Evolutionary conservation across 2,113 vertebrate genomes (phyloP).

Genomic region (Apeltes quadracus): DNA sequence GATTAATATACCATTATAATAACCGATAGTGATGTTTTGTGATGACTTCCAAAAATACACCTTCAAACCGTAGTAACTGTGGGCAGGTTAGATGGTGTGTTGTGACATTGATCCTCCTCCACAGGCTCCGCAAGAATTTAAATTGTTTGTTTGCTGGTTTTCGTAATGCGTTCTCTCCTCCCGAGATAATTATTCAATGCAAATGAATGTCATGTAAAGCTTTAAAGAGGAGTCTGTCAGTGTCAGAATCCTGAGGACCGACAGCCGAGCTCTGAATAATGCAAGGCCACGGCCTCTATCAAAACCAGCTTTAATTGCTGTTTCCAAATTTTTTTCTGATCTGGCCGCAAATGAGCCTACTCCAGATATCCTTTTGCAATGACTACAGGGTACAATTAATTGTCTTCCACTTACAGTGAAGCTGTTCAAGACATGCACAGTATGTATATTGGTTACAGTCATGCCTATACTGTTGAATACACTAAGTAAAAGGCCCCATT

Average conservation of each 20-base stretch:
- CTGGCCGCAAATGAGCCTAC: conserved; percentile 24
- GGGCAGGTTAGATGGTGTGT: background rate
- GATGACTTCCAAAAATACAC: too few relatives aligned
- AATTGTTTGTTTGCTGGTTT: conserved; percentile 8
- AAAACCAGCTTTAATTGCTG: conserved; percentile 65
- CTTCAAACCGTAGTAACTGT: background rate
- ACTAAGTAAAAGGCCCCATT: conserved; percentile 27
- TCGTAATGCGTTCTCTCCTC: conserved; percentile 5
- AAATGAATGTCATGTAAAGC: conserved; percentile 23
- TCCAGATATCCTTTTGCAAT: conserved; percentile 50
- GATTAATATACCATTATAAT: background rate
- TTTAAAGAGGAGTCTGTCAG: conserved; percentile 38
- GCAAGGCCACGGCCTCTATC: conserved; percentile 54
- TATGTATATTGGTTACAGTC: background rate
- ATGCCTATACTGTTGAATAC: background rate
- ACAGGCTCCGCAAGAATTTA: background rate
- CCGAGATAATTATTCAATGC: conserved; percentile 25
- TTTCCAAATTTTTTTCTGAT: conserved; percentile 24
- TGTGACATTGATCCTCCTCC: background rate
- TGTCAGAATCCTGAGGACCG: conserved; percentile 47
- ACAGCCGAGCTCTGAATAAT: conserved; percentile 58
- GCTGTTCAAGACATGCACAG: background rate
- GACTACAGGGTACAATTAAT: conserved; percentile 58
- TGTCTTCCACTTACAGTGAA: conserved; percentile 31
- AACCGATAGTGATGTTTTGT: background rate